phyloP scores from a whole-genome alignment of 2,888 invertebrate species.

The Chrysina gloriosa region DNA sequence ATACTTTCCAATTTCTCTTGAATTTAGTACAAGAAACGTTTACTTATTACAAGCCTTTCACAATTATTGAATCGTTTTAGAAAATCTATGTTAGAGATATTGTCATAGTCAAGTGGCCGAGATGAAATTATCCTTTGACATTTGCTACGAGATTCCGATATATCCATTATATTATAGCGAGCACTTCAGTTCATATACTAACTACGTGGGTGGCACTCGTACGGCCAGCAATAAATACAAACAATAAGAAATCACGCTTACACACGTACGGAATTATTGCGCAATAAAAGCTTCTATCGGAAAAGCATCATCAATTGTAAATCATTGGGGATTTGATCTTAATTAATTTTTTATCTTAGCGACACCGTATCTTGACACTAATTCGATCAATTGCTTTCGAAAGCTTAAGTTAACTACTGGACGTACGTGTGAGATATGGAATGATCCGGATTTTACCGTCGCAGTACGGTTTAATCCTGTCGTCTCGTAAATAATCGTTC shows the following conservation, averaged over 20 bases:
- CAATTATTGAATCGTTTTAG: too few species aligned
- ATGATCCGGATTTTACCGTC: neutral
- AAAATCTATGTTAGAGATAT: too few species aligned
- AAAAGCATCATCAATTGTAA: neutral
- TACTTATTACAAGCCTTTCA: too few species aligned
- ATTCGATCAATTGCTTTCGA: constrained; percentile 13
- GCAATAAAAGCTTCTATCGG: neutral
- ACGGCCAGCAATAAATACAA: neutral
- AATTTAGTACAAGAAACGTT: too few species aligned
- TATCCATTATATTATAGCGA: too few species aligned
- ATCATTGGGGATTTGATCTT: neutral
- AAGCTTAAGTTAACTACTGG: neutral
- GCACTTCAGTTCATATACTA: too few species aligned
- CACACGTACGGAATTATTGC: neutral
- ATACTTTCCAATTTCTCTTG: too few species aligned
- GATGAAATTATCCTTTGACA: too few species aligned
- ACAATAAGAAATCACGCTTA: constrained; percentile 1
- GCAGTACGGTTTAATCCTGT: too few species aligned
- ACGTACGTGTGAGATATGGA: neutral
- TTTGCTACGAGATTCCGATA: too few species aligned
- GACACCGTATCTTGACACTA: neutral
- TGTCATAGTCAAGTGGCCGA: too few species aligned
- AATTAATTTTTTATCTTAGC: constrained; percentile 10
- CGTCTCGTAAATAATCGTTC: too few species aligned
- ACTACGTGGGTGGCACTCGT: neutral